Evolutionary conservation across 2,797 vertebrate genomes (phyloP).

Genomic region (Manis javanica): DNA sequence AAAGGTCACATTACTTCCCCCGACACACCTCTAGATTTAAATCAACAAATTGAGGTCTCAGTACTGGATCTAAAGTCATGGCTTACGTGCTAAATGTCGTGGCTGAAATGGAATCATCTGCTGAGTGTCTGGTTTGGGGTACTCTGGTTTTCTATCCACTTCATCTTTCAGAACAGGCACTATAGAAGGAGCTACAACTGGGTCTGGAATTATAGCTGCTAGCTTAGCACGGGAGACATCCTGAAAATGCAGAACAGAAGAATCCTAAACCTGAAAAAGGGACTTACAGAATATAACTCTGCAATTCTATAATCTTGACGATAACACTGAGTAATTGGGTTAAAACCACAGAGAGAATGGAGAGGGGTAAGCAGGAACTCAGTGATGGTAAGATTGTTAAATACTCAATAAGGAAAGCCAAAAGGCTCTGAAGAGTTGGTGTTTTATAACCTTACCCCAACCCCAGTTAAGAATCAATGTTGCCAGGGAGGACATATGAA

Average conservation of each 20-base stretch:
- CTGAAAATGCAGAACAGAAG: slow-evolving; percentile 86
- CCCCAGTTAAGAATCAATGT: not conserved
- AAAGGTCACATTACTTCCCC: slow-evolving; percentile 44
- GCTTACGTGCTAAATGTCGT: slow-evolving; percentile 96
- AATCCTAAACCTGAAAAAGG: slow-evolving; percentile 77
- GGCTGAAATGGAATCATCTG: slow-evolving; percentile 99
- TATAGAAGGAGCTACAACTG: slow-evolving; percentile 95
- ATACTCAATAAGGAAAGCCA: not conserved
- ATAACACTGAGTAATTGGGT: slow-evolving; percentile 29
- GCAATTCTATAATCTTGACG: slow-evolving; percentile 42
- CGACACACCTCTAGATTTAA: slow-evolving; percentile 48
- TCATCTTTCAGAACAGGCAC: slow-evolving; percentile 96
- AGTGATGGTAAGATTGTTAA: not conserved
- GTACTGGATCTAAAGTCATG: slow-evolving; percentile 58
- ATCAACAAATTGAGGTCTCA: slow-evolving; percentile 42
- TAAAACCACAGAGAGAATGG: slow-evolving; percentile 23
- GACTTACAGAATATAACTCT: slow-evolving; percentile 25
- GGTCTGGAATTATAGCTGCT: slow-evolving; percentile 94
- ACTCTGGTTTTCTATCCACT: slow-evolving; percentile 96
- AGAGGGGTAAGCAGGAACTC: not conserved
- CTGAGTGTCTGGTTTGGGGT: slow-evolving; percentile 98
- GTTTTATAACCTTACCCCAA: not conserved
- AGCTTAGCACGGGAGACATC: slow-evolving; percentile 98
- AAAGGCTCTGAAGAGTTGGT: not conserved
- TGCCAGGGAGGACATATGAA: not conserved